These are phyloP conservation scores for Lutra lutra DNA, from an alignment of 2,797 vertebrate species.

Conservation along the genomic window DNA sequence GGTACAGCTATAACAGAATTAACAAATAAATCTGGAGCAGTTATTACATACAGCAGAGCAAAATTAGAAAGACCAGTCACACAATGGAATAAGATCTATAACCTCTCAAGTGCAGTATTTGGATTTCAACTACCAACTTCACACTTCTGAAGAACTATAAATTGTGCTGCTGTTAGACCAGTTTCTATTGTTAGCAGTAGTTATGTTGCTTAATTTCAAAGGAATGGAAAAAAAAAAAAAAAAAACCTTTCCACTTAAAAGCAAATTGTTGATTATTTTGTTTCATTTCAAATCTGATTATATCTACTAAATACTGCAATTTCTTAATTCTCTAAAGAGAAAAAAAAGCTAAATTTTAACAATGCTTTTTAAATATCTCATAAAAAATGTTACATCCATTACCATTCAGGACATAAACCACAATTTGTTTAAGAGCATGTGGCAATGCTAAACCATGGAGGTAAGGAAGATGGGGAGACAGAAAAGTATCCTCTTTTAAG, in stretches of 20 bases:
- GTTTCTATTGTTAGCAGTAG: conserved; percentile 51
- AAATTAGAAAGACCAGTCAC: conserved; percentile 14
- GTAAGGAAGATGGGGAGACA: not conserved
- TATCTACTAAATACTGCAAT: not conserved
- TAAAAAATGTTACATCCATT: not conserved
- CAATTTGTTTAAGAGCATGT: conserved; percentile 1
- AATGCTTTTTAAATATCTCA: conserved; percentile 45
- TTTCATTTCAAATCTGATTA: conserved; percentile 36
- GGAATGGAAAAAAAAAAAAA: not conserved
- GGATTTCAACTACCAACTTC: conserved; percentile 29
- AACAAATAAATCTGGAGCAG: conserved; percentile 29
- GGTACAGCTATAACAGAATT: conserved; percentile 9
- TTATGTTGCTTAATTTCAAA: conserved; percentile 37
- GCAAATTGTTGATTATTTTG: conserved; percentile 23
- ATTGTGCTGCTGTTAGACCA: not conserved
- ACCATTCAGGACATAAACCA: conserved; percentile 1
- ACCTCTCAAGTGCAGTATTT: not conserved
- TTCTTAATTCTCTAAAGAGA: conserved; percentile 55
- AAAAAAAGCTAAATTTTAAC: conserved; percentile 50
- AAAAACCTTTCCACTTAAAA: conserved; percentile 57
- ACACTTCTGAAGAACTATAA: conserved; percentile 39
- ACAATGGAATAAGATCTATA: conserved; percentile 42
- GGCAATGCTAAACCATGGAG: not conserved
- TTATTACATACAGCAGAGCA: conserved; percentile 46
- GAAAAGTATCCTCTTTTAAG: not conserved